Evolutionary conservation across 2,888 invertebrate genomes (phyloP), one percentile per base, ranked within the genome.

Genomic region (Campopleginae sp.): DNA sequence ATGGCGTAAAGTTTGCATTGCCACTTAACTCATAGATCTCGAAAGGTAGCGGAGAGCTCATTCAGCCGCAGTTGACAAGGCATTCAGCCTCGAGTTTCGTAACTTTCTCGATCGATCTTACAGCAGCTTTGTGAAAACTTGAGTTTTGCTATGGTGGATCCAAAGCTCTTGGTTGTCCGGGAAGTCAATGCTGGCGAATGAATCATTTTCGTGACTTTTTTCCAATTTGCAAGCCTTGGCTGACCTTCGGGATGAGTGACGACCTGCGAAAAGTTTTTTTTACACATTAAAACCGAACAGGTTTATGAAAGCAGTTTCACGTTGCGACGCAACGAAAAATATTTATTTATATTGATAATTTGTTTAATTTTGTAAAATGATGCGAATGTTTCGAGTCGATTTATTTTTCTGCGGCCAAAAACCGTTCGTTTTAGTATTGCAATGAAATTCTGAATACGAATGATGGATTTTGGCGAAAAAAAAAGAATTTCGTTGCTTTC

Each of bases 61-160:
- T 88, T 89, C 89, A 63, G 88, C 86, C 33, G 88, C 86, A 78
- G 87, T 89, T 80, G 90, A 89, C 80, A 88, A 89, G 61, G 90
- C 88, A 85, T 90, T 89, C 86, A 89, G 87, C 72, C 87, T 88
- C 74, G 87, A 86, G 81, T 85, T 88, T 87, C 86, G 87, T 80
- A 90, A 88, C 87, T 90, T 90, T 75, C 84, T 89, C 87, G 89
- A 88, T 88, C 90, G 88, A 88, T 90, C 90, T 86, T 87, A 81
- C 75, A 86, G 85, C 68, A 88, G 86, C 63, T 89, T 87, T 86
- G 88, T 80, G 83, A 89, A 90, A 88, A 88, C 88, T 86, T 87
- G 88, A 84, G 87, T 87, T 81, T 88, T 88, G 14, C 86, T 88
- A 71, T 85, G 88, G 85, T 86, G 85, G 87, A 89, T 83, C 79